These are phyloP conservation scores for Hedychridium roseum DNA, from an alignment of 2,888 invertebrate species.

Conservation along the genomic window DNA sequence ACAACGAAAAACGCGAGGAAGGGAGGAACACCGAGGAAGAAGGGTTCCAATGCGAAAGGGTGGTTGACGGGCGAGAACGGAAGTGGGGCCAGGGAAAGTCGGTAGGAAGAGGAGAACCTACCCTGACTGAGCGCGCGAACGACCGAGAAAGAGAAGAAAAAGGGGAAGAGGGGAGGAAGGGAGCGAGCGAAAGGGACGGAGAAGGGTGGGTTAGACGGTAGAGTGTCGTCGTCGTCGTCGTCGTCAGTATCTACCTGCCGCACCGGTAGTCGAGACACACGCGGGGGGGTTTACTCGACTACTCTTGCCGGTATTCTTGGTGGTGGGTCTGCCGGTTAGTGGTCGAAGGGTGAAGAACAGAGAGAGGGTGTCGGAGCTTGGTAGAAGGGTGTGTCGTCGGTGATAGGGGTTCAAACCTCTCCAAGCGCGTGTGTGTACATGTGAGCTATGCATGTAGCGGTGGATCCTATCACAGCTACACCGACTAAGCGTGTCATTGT, in stretches of 20 bases:
- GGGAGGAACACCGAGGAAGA: background rate
- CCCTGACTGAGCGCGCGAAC: conserved; percentile 4
- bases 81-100: conserved; percentile 15
- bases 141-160: background rate
- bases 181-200: background rate
- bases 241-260: conserved; percentile 46
- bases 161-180: conserved; percentile 1
- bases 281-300: conserved; percentile 19
- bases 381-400: conserved; percentile 24
- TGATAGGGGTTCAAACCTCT: no score
- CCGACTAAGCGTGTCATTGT: no score
- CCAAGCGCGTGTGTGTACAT: no score
- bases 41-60: background rate
- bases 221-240: no score
- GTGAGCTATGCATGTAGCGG: no score
- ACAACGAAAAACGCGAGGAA: background rate
- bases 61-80: conserved; percentile 15
- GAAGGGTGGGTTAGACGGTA: conserved; percentile 21
- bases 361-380: conserved; percentile 23
- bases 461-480: no score
- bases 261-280: conserved; percentile 32
- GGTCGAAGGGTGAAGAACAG: conserved; percentile 37
- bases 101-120: conserved; percentile 14
- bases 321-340: conserved; percentile 32
- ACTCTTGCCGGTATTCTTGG: conserved; percentile 11